Conservation (phyloP, 2,888 invertebrate species). For the Xestia xanthographa region DNA sequence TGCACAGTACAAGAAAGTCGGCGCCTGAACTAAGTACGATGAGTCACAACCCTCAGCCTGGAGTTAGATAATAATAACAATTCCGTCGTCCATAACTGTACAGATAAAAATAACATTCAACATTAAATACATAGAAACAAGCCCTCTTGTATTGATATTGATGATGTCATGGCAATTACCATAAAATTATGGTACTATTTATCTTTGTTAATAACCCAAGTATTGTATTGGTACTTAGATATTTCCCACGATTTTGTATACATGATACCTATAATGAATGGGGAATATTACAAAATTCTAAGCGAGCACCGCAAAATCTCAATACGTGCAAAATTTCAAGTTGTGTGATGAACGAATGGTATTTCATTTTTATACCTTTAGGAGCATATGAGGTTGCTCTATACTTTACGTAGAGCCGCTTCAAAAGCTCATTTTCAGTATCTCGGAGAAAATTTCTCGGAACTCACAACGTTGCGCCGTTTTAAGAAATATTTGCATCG, state of each 20-base stretch:
- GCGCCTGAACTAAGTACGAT: conserved; percentile 49
- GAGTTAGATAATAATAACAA: conserved; percentile 30
- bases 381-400: conserved; percentile 1
- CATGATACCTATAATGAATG: background rate
- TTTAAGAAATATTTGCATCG: conserved; percentile 34
- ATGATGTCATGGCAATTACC: conserved; percentile 38
- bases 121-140: conserved; percentile 54
- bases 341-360: background rate
- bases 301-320: background rate
- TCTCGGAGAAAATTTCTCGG: background rate
- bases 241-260: background rate
- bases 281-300: background rate
- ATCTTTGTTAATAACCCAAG: conserved; percentile 10
- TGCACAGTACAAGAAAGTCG: conserved; percentile 36
- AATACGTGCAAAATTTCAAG: conserved; percentile 7
- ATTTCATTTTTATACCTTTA: conserved; percentile 26
- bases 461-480: conserved; percentile 10
- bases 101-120: conserved; percentile 55
- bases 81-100: conserved; percentile 22
- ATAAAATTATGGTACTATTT: conserved; percentile 40
- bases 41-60: conserved; percentile 46
- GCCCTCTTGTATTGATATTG: conserved; percentile 40
- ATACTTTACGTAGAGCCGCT: conserved; percentile 2
- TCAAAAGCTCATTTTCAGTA: conserved; percentile 26
- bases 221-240: conserved; percentile 7